Evolutionary conservation across 2,797 vertebrate species (phyloP).

Genomic region (Alfaro cultratus): DNA sequence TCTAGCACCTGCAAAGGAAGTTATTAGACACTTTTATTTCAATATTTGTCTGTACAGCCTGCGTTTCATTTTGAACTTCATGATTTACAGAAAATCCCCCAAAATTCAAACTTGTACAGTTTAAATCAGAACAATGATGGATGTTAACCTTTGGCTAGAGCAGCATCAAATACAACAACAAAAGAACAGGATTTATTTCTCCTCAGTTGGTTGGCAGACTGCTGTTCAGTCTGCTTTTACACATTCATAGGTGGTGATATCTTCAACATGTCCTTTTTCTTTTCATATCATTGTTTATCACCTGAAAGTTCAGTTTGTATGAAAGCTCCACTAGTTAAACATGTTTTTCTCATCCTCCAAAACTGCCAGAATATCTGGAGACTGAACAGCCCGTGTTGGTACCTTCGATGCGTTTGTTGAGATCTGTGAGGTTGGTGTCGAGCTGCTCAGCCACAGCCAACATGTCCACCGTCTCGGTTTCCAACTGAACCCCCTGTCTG

Average conservation of each 20-base stretch:
- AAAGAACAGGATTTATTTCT: not conserved
- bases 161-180: not conserved
- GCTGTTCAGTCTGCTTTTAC: not conserved
- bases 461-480: conserved; percentile 82
- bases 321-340: not conserved
- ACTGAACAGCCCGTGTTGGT: conserved; percentile 36
- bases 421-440: conserved; percentile 80
- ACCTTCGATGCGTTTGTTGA: conserved; percentile 90
- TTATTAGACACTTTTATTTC: not conserved
- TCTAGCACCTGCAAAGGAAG: not conserved
- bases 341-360: not conserved
- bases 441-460: conserved; percentile 85
- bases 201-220: too few relatives aligned
- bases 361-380: not conserved
- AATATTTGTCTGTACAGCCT: not conserved
- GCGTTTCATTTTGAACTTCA: not conserved
- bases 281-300: not conserved
- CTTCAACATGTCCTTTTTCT: not conserved
- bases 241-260: not conserved
- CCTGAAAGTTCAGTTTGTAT: not conserved
- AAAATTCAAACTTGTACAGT: not conserved
- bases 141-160: not conserved
- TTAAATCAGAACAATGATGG: not conserved
- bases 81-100: not conserved
- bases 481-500: conserved; percentile 74